Conservation (phyloP, 2,888 invertebrate species). For the Nemapogon koenigi region DNA sequence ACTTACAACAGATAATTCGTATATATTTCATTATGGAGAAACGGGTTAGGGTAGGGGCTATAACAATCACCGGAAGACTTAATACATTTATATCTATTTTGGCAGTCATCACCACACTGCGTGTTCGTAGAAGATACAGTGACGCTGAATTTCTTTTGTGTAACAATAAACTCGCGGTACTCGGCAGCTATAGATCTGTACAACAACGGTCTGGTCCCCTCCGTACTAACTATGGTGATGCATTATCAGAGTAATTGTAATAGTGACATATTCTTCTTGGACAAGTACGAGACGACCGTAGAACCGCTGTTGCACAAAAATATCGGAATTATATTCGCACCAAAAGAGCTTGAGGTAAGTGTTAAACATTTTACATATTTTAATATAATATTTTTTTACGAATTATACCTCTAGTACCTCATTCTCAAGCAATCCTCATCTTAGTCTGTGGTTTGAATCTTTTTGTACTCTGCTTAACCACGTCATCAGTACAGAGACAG, state of each 20-base stretch:
- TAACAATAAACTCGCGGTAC: conserved; percentile 38
- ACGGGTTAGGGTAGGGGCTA: too few relatives aligned
- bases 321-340: conserved; percentile 43
- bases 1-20: too few relatives aligned
- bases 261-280: conserved; percentile 39
- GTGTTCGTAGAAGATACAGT: conserved; percentile 51
- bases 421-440: too few relatives aligned
- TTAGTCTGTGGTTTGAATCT: too few relatives aligned
- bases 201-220: conserved; percentile 51
- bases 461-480: too few relatives aligned
- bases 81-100: conserved; percentile 14
- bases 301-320: conserved; percentile 48
- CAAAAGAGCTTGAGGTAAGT: conserved; percentile 39
- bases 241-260: conserved; percentile 40
- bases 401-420: too few relatives aligned
- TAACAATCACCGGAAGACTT: too few relatives aligned
- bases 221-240: conserved; percentile 39
- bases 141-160: conserved; percentile 45
- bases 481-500: too few relatives aligned
- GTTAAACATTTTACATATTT: too few relatives aligned
- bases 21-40: too few relatives aligned
- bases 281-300: conserved; percentile 45
- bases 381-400: too few relatives aligned
- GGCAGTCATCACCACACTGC: conserved; percentile 49
- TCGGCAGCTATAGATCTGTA: conserved; percentile 41